Conservation (phyloP, 2,888 invertebrate species). For the Chesias legatella region DNA sequence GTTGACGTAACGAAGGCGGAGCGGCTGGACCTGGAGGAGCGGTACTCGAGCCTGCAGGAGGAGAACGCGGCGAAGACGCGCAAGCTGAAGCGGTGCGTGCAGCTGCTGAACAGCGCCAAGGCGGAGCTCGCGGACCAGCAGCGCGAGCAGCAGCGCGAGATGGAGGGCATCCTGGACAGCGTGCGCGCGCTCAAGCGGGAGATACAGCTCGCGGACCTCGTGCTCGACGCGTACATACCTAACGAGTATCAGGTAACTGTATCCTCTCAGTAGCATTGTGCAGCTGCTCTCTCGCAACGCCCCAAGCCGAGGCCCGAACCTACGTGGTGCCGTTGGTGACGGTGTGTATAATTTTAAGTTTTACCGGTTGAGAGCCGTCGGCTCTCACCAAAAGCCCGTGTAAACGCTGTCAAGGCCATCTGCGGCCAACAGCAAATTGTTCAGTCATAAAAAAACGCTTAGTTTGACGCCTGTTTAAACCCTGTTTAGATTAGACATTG, state of each 20-base stretch:
- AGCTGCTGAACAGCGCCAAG: slow-evolving; percentile 81
- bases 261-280: too few relatives aligned
- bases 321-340: too few relatives aligned
- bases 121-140: slow-evolving; percentile 92
- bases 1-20: slow-evolving; percentile 83
- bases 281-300: too few relatives aligned
- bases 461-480: too few relatives aligned
- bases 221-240: slow-evolving; percentile 96
- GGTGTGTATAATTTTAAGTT: too few relatives aligned
- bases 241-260: slow-evolving; percentile 89
- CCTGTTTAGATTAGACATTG: too few relatives aligned
- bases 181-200: slow-evolving; percentile 94
- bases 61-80: slow-evolving; percentile 88
- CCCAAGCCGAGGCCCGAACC: too few relatives aligned
- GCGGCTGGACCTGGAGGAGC: slow-evolving; percentile 95
- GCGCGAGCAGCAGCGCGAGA: slow-evolving; percentile 97
- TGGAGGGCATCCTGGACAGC: slow-evolving; percentile 96
- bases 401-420: too few relatives aligned
- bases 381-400: too few relatives aligned
- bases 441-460: too few relatives aligned
- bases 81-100: slow-evolving; percentile 21
- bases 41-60: slow-evolving; percentile 96
- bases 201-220: slow-evolving; percentile 92
- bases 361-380: too few relatives aligned
- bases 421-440: too few relatives aligned